Percentiles rank a stretch among this genome's conserved stretches.
phyloP scores from a whole-genome alignment of 2,797 vertebrate genomes.

The Crypturellus tataupa region DNA sequence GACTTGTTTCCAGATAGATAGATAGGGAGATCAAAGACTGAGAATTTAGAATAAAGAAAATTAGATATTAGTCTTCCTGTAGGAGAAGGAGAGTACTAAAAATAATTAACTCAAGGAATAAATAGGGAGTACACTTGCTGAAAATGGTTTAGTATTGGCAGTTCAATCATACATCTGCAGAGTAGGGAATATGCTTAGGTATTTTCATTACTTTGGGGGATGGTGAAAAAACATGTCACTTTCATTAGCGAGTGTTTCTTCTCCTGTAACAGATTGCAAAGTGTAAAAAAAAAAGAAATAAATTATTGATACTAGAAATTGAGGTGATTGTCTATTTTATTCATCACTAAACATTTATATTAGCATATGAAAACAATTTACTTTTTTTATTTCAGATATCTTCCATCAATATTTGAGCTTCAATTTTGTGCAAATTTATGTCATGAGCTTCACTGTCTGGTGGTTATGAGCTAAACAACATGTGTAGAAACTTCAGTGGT shows the following conservation, averaged over 20 bases:
- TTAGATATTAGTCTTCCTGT: slow-evolving; percentile 66
- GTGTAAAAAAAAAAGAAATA: slow-evolving; percentile 52
- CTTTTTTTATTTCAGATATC: not conserved
- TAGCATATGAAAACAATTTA: not conserved
- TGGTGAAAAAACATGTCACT: not conserved
- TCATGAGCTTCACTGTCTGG: not conserved
- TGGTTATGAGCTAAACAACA: not conserved
- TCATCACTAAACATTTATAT: not conserved
- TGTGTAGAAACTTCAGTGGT: not conserved
- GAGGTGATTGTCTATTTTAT: slow-evolving; percentile 10
- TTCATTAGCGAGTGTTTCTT: slow-evolving; percentile 60
- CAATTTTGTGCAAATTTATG: not conserved
- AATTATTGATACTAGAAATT: slow-evolving; percentile 52
- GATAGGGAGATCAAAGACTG: not conserved
- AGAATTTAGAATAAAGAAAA: slow-evolving; percentile 29
- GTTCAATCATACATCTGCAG: slow-evolving; percentile 39
- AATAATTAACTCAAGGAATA: slow-evolving; percentile 30
- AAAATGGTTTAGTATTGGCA: slow-evolving; percentile 19
- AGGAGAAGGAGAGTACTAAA: slow-evolving; percentile 49
- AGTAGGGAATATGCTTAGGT: slow-evolving; percentile 35
- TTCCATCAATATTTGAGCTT: not conserved
- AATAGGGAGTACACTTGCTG: slow-evolving; percentile 57
- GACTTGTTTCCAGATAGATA: not conserved
- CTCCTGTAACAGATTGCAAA: slow-evolving; percentile 62
- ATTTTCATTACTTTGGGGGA: slow-evolving; percentile 51